phyloP scores from a whole-genome alignment of 2,888 invertebrate genomes.

The Petrolisthes manimaculis region DNA sequence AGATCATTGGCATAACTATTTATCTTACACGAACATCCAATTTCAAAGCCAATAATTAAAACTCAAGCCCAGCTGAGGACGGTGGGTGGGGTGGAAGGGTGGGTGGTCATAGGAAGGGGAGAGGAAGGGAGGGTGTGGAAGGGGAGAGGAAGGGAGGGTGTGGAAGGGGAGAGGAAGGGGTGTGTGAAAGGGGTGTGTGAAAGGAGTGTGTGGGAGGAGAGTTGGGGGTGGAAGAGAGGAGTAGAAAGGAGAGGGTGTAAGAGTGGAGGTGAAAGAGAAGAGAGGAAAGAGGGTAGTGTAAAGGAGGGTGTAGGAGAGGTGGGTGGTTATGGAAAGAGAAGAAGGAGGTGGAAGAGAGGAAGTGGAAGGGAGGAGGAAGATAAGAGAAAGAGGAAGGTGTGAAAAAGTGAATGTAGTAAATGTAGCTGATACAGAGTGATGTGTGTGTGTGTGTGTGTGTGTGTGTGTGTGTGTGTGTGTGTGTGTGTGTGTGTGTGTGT shows the following conservation, averaged over 20 bases:
- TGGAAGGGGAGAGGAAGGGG: neutral
- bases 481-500: slow-evolving; percentile 1
- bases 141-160: neutral
- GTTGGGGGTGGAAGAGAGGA: too few species aligned
- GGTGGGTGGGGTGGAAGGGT: neutral
- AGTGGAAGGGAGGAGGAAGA: neutral
- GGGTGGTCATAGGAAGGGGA: neutral
- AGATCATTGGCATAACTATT: too few species aligned
- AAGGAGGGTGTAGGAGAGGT: too few species aligned
- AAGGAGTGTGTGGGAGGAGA: too few species aligned
- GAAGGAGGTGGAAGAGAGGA: neutral
- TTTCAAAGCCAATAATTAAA: too few species aligned
- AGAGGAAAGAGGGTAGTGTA: too few species aligned
- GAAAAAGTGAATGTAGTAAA: neutral
- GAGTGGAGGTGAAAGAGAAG: too few species aligned
- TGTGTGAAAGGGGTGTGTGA: too few species aligned
- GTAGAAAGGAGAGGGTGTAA: too few species aligned
- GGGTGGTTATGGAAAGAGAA: too few species aligned
- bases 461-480: slow-evolving; percentile 1
- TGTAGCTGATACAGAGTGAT: neutral
- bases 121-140: neutral
- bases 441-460: neutral
- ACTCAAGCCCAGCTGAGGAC: too few species aligned
- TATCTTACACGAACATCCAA: too few species aligned
- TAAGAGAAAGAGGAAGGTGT: neutral